These are phyloP conservation scores for Unio pictorum DNA, from an alignment of 2,888 invertebrate genomes.

Conservation along the genomic window DNA sequence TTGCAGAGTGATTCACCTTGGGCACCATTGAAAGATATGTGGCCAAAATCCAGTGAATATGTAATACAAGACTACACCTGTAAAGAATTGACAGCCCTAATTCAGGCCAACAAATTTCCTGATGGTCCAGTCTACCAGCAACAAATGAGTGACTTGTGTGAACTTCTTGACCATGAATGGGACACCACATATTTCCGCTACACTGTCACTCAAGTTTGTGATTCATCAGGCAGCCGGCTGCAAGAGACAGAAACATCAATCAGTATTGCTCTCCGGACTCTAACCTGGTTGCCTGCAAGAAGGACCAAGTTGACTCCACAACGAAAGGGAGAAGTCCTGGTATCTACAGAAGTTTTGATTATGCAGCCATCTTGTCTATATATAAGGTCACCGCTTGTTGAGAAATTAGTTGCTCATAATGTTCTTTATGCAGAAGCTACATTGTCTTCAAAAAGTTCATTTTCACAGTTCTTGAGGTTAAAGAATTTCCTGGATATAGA, in stretches of 20 bases:
- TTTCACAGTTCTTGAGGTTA: constrained; percentile 53
- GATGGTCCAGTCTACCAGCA: constrained; percentile 16
- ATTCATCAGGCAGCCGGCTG: constrained; percentile 32
- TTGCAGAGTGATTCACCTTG: constrained; percentile 55
- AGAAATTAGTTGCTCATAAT: constrained; percentile 51
- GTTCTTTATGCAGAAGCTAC: constrained; percentile 53
- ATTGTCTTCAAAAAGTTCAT: constrained; percentile 32
- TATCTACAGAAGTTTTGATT: constrained; percentile 10
- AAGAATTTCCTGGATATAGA: constrained; percentile 40
- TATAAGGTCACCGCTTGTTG: constrained; percentile 26
- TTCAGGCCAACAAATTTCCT: constrained; percentile 34
- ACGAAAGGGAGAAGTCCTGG: constrained; percentile 9
- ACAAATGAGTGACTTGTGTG: constrained; percentile 58
- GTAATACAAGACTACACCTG: constrained; percentile 55
- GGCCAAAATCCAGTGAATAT: constrained; percentile 47
- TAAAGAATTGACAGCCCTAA: constrained; percentile 56
- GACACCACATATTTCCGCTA: constrained; percentile 36
- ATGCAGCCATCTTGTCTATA: constrained; percentile 35
- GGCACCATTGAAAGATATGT: constrained; percentile 44
- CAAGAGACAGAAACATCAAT: constrained; percentile 57
- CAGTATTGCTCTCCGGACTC: constrained; percentile 46
- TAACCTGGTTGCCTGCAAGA: constrained; percentile 60
- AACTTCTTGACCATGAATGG: constrained; percentile 50
- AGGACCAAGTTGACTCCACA: constrained; percentile 19
- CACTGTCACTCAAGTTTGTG: constrained; percentile 29